Percentiles rank a stretch among this genome's conserved stretches.
phyloP scores from a whole-genome alignment of 2,113 vertebrate species.

The Lampris incognitus region DNA sequence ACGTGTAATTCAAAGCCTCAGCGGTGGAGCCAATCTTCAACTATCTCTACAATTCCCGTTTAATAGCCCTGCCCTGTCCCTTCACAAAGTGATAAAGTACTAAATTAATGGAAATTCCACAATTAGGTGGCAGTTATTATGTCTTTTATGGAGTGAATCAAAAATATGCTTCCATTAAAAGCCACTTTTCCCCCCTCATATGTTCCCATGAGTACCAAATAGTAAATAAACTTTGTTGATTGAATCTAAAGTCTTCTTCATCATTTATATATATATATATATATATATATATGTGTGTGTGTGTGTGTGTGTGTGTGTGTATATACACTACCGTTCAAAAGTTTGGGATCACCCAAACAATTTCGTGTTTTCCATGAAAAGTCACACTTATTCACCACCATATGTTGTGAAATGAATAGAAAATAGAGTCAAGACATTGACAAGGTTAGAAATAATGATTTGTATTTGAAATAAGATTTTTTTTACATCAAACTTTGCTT shows the following conservation, averaged over 20 bases:
- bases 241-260: too few relatives aligned
- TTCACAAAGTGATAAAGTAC: slow-evolving; percentile 50
- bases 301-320: neutral
- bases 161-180: slow-evolving; percentile 69
- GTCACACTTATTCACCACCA: too few relatives aligned
- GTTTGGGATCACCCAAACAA: too few relatives aligned
- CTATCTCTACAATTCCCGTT: slow-evolving; percentile 38
- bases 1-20: slow-evolving; percentile 9
- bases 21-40: slow-evolving; percentile 25
- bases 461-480: too few relatives aligned
- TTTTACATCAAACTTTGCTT: too few relatives aligned
- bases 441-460: too few relatives aligned
- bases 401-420: too few relatives aligned
- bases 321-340: too few relatives aligned
- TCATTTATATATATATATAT: neutral
- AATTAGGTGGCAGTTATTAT: slow-evolving; percentile 63
- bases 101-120: slow-evolving; percentile 73
- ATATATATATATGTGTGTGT: neutral
- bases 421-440: too few relatives aligned
- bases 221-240: slow-evolving; percentile 16
- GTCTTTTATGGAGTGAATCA: slow-evolving; percentile 72
- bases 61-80: slow-evolving; percentile 31
- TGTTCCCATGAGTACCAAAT: slow-evolving; percentile 57
- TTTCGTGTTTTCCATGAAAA: too few relatives aligned
- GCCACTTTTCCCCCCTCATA: slow-evolving; percentile 39